Evolutionary conservation across 2,113 vertebrate species (phyloP).

Genomic region (Raphicerus campestris): DNA sequence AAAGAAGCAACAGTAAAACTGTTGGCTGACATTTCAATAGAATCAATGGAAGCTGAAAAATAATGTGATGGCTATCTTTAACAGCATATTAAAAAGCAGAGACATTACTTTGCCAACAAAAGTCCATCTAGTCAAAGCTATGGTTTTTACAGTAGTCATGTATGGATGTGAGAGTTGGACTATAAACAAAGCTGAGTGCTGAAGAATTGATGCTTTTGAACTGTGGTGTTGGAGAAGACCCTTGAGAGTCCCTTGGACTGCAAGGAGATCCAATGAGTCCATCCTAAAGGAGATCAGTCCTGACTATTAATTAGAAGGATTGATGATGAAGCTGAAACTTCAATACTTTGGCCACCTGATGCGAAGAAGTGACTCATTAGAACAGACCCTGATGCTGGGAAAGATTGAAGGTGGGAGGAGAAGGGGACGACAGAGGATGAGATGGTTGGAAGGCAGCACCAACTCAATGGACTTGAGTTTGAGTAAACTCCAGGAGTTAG

Average conservation of each 20-base stretch:
- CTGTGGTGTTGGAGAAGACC: background rate
- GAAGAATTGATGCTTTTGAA: background rate
- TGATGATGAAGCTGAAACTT: background rate
- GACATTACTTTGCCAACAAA: background rate
- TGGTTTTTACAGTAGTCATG: background rate
- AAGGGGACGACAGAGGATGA: background rate
- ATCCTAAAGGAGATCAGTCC: background rate
- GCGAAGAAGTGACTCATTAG: background rate
- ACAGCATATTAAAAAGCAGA: background rate
- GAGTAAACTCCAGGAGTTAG: background rate
- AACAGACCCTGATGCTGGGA: background rate
- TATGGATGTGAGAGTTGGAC: background rate
- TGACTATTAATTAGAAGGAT: background rate
- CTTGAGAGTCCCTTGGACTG: background rate
- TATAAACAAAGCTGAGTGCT: background rate
- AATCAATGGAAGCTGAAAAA: background rate
- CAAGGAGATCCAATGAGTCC: background rate
- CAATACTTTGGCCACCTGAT: background rate
- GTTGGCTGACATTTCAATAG: background rate
- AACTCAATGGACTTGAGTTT: background rate
- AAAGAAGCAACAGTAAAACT: background rate
- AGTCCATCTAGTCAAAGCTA: background rate
- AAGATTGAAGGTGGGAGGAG: background rate
- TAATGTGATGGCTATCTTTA: background rate
- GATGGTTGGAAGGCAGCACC: background rate